Conservation (phyloP, 2,797 vertebrate species). For the Takifugu ocellatus region DNA sequence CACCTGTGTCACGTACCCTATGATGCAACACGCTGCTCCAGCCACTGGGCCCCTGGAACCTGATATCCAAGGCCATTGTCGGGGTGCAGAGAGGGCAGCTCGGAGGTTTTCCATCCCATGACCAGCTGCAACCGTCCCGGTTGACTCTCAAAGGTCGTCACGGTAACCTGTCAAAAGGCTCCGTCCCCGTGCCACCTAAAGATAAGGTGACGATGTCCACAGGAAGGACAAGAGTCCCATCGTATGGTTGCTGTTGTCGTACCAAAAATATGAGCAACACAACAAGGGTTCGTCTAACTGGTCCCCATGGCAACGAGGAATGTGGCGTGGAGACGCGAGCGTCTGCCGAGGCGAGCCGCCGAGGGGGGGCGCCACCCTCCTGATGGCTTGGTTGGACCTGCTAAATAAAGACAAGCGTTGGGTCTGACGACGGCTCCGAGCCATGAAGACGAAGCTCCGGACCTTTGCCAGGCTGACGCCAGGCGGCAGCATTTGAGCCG, state of each 20-base stretch:
- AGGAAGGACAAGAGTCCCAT: too few species aligned
- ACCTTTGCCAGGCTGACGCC: neutral
- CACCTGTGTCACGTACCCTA: slow-evolving; percentile 66
- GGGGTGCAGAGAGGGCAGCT: slow-evolving; percentile 58
- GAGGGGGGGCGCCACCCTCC: too few species aligned
- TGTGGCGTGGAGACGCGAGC: slow-evolving; percentile 12
- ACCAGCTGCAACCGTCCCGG: slow-evolving; percentile 58
- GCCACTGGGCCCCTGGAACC: slow-evolving; percentile 60
- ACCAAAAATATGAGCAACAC: neutral
- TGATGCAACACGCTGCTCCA: slow-evolving; percentile 48
- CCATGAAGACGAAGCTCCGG: too few species aligned
- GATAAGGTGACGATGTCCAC: slow-evolving; percentile 14
- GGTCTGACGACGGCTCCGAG: too few species aligned
- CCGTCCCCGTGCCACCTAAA: slow-evolving; percentile 15
- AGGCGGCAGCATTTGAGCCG: slow-evolving; percentile 39
- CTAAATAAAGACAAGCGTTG: slow-evolving; percentile 3
- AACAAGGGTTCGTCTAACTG: neutral
- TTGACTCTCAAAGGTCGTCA: slow-evolving; percentile 46
- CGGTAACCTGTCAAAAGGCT: slow-evolving; percentile 15
- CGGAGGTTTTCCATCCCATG: slow-evolving; percentile 68
- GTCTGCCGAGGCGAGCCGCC: neutral
- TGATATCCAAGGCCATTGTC: slow-evolving; percentile 64
- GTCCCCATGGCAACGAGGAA: slow-evolving; percentile 40
- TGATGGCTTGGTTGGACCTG: neutral
- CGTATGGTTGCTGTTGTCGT: too few species aligned